Percentiles rank a stretch among this genome's conserved stretches.
These are phyloP conservation scores for Protonibea diacanthus DNA, from an alignment of 2,797 vertebrate species.

Conservation along the genomic window DNA sequence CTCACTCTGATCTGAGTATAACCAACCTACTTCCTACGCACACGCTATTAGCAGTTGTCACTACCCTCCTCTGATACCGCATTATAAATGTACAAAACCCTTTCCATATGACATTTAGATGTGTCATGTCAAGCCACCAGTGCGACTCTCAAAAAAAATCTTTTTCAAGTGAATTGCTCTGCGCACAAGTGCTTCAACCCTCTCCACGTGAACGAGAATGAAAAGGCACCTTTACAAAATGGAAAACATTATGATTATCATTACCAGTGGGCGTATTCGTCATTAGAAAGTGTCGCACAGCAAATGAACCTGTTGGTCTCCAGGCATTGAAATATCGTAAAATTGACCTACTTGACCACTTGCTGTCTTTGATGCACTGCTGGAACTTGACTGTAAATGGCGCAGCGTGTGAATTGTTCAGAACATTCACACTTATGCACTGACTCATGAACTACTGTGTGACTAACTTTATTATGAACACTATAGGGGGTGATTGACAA, in stretches of 20 bases:
- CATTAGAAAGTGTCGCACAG: background rate
- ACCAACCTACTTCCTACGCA: no score
- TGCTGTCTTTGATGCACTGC: background rate
- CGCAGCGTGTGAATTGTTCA: background rate
- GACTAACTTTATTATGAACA: background rate
- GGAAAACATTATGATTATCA: background rate
- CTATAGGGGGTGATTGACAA: background rate
- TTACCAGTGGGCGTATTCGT: background rate
- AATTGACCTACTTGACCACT: background rate
- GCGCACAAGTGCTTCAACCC: background rate
- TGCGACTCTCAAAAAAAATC: background rate
- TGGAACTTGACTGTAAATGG: background rate
- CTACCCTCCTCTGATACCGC: background rate
- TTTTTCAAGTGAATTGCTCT: background rate
- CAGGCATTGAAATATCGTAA: background rate
- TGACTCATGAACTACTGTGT: background rate
- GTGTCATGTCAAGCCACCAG: background rate
- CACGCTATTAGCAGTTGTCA: background rate
- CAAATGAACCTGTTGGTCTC: background rate
- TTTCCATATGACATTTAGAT: background rate
- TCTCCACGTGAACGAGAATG: background rate
- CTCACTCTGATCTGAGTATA: background rate
- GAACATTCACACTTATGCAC: background rate
- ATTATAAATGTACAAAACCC: background rate
- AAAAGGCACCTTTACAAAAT: background rate